These are phyloP conservation scores for Cepphus grylle DNA, from an alignment of 2,113 vertebrate species.

Conservation along the genomic window DNA sequence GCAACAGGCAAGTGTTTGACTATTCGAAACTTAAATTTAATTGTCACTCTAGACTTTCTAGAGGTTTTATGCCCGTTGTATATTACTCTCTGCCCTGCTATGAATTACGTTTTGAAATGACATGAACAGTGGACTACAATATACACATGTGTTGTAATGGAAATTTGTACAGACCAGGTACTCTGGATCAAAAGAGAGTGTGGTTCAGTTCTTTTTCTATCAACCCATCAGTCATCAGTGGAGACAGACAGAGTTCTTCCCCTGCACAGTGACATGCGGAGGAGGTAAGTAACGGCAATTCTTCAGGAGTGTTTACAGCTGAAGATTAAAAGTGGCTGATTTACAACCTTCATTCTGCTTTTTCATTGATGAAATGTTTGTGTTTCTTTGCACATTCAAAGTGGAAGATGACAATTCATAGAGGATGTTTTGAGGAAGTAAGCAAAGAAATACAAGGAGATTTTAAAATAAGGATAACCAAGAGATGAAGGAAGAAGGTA, in stretches of 20 bases:
- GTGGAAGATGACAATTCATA: background rate
- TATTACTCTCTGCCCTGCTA: background rate
- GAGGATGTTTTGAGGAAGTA: background rate
- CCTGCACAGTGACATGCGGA: conserved; percentile 86
- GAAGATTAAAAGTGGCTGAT: background rate
- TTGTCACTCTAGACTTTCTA: background rate
- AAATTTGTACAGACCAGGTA: conserved; percentile 83
- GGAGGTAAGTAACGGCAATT: conserved; percentile 79
- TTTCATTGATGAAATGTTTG: background rate
- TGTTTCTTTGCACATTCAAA: background rate
- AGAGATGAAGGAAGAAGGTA: background rate
- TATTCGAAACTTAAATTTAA: background rate
- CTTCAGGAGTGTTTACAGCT: background rate
- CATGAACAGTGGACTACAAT: background rate
- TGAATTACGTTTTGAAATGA: background rate
- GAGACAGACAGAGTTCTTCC: conserved; percentile 86
- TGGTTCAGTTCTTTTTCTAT: conserved; percentile 88
- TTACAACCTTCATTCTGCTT: background rate
- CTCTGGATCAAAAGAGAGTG: conserved; percentile 79
- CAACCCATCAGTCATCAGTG: conserved; percentile 86
- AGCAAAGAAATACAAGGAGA: background rate
- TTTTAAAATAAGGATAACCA: background rate
- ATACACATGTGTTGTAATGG: background rate
- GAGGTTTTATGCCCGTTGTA: background rate
- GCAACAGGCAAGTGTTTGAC: background rate